Base-by-base conservation (phyloP, 2,113 vertebrate species). In the Ceyx melanurus region DNA sequence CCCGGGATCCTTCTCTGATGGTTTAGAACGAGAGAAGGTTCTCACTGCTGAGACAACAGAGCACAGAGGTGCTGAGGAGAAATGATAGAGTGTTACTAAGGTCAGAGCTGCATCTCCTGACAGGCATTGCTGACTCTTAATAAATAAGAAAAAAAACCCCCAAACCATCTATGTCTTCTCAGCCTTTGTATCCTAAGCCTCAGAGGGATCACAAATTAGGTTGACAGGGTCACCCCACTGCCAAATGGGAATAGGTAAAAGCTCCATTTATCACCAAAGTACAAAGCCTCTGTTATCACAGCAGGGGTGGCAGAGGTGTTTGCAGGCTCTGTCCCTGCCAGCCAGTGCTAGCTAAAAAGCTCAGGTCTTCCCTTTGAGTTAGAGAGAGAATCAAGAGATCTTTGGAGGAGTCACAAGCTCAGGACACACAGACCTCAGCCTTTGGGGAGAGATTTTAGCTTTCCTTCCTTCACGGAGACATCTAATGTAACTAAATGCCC, bases 381-480 rank as follows among this genome's bases (percentile, higher is more conserved):
- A 5, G 11, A 66, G 54, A 79, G 37, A 73, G 37, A 82, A 92
- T 82, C 53, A 42, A 62, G 50, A 86, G 26, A 48, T 64, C 50
- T 73, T 79, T 73, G 65, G 50, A 25, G 1, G 5, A 85, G 67
- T 67, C 87, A 90, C 62, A 82, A 54, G 62, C 71, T 73, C 66
- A 68, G 42, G 58, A 57, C 35, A 51, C 0, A 15, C 76, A 65
- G 57, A 64, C 45, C 58, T 84, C 45, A 21, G 45, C 70, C 71
- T 78, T 10, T 58, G 60, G 67, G 50, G 60, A 76, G 50, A 91
- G 26, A 82, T 70, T 60, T 76, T 82, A 50, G 43, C 71, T 85
- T 57, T 76, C 40, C 42, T 90, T 91, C 51, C 75, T 79, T 88
- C 65, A 68, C 51, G 89, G 54, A 65, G 82, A 85, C 74, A 84